Evolutionary conservation across 2,888 invertebrate species (phyloP).

Genomic region (Linnaemya tessellans): DNA sequence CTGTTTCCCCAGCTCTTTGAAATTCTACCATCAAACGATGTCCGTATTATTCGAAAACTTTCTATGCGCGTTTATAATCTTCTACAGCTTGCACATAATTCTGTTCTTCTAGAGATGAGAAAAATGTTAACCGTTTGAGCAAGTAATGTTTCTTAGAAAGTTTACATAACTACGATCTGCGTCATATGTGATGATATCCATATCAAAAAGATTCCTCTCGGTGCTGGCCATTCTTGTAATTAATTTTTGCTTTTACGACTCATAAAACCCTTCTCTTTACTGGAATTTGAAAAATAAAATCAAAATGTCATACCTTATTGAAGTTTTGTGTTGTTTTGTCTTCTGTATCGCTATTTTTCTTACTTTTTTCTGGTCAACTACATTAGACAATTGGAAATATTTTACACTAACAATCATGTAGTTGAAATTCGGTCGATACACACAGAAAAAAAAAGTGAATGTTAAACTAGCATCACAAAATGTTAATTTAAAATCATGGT

Average conservation of each 20-base stretch:
- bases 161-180: slow-evolving; percentile 91
- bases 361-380: too few species aligned
- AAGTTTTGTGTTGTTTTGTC: too few species aligned
- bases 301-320: too few species aligned
- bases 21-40: slow-evolving; percentile 96
- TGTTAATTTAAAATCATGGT: too few species aligned
- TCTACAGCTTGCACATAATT: slow-evolving; percentile 94
- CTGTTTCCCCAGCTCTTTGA: slow-evolving; percentile 81
- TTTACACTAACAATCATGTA: too few species aligned
- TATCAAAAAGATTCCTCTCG: slow-evolving; percentile 79
- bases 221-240: slow-evolving; percentile 75
- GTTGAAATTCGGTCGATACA: too few species aligned
- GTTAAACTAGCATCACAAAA: too few species aligned
- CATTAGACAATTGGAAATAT: too few species aligned
- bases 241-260: neutral
- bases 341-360: too few species aligned
- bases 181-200: slow-evolving; percentile 82
- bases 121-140: slow-evolving; percentile 95
- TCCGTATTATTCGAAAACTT: slow-evolving; percentile 95
- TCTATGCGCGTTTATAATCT: slow-evolving; percentile 95
- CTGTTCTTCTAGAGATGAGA: slow-evolving; percentile 94
- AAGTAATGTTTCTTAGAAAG: slow-evolving; percentile 94
- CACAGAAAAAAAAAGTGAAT: too few species aligned
- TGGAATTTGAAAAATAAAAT: too few species aligned
- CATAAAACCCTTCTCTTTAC: too few species aligned